These are phyloP conservation scores for Thalassarche chlororhynchos DNA, from an alignment of 2,113 vertebrate species.

Conservation along the genomic window DNA sequence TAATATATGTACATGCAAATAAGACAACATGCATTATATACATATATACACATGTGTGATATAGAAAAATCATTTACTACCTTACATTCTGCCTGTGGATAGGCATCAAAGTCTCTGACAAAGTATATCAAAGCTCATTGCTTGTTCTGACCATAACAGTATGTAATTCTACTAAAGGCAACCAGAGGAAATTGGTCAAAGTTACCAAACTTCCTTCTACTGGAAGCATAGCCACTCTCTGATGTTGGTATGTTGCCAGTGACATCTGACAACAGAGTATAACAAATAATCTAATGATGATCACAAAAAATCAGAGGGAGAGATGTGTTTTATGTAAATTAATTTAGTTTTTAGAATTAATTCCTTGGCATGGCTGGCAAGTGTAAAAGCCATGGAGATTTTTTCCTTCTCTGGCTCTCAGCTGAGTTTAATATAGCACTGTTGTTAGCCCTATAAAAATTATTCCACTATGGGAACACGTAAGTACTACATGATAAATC, in stretches of 20 bases:
- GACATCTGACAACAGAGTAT: not conserved
- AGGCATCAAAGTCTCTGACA: not conserved
- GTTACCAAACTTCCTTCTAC: not conserved
- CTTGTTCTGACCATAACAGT: not conserved
- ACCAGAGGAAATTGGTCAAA: not conserved
- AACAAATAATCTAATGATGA: conserved; percentile 17
- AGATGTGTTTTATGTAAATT: not conserved
- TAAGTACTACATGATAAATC: not conserved
- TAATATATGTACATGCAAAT: not conserved
- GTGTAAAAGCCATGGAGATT: not conserved
- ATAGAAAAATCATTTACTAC: not conserved
- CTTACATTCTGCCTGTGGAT: not conserved
- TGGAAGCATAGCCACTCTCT: not conserved
- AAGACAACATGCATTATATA: not conserved
- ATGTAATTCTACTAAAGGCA: not conserved
- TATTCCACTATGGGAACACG: not conserved
- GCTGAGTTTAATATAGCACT: not conserved
- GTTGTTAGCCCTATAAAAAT: conserved; percentile 5
- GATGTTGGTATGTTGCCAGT: not conserved
- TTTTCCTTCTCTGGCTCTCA: not conserved
- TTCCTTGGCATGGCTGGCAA: not conserved
- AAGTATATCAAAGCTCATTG: not conserved
- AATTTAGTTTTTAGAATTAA: conserved; percentile 13
- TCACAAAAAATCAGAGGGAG: not conserved
- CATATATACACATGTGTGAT: no score